Conservation (phyloP, 2,113 vertebrate genomes). For the Indri indri region DNA sequence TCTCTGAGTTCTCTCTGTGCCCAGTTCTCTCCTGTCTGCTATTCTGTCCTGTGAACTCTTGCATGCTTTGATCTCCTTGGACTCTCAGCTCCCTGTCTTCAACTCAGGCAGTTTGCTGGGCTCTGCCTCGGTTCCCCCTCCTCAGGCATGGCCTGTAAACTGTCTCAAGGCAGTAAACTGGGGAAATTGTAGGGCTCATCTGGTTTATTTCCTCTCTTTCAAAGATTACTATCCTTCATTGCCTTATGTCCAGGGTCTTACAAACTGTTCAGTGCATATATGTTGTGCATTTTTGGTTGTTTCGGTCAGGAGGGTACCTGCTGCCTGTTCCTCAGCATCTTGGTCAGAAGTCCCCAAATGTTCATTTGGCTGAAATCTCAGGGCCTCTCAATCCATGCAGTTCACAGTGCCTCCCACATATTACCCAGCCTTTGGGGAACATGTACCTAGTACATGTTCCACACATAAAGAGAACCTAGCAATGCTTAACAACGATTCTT, state of each 20-base stretch:
- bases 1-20: not conserved
- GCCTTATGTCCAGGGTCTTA: not conserved
- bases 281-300: not conserved
- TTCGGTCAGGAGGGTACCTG: not conserved
- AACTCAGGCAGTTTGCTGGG: not conserved
- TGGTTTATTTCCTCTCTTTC: not conserved
- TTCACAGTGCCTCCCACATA: not conserved
- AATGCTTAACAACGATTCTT: not conserved
- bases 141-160: not conserved
- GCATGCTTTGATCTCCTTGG: not conserved
- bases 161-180: not conserved
- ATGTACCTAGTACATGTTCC: not conserved
- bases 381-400: not conserved
- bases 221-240: not conserved
- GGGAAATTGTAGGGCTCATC: not conserved
- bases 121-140: not conserved
- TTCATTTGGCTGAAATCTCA: not conserved
- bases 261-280: not conserved
- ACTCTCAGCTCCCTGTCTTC: not conserved
- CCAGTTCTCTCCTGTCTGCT: not conserved
- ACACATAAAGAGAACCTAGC: not conserved
- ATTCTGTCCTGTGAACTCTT: not conserved
- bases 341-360: not conserved
- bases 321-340: not conserved
- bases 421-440: not conserved